Conservation (phyloP, 2,888 invertebrate genomes). For the Seira musarum region DNA sequence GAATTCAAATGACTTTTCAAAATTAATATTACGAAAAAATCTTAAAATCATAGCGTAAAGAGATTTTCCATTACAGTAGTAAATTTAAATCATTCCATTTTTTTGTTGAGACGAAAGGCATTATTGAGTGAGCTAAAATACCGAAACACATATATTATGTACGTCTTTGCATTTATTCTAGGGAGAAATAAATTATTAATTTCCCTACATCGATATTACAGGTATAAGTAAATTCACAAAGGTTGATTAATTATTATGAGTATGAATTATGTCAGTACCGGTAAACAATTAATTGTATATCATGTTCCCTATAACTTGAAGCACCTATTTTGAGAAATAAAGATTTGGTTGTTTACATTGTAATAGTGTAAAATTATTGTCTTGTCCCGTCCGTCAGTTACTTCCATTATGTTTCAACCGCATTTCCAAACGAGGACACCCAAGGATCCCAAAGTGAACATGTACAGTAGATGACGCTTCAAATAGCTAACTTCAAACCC, state of each 20-base stretch:
- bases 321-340: conserved; percentile 24
- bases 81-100: no score
- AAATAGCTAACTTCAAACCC: conserved; percentile 95
- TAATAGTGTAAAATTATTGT: conserved; percentile 12
- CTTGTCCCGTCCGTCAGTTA: background rate
- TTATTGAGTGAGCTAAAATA: background rate
- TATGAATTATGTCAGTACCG: no score
- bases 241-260: background rate
- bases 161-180: no score
- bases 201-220: background rate
- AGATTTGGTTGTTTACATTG: conserved; percentile 31
- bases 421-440: conserved; percentile 68
- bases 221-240: background rate
- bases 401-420: conserved; percentile 29
- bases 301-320: no score
- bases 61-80: no score
- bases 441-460: conserved; percentile 78
- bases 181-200: no score
- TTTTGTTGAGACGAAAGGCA: conserved; percentile 6
- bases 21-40: no score
- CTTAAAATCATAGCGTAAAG: no score
- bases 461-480: conserved; percentile 87
- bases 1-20: no score
- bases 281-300: background rate
- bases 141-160: no score